Percentiles rank a stretch among this genome's conserved stretches.
These are phyloP conservation scores for Oreotrochilus melanogaster DNA, from an alignment of 2,113 vertebrate genomes.

Conservation along the genomic window DNA sequence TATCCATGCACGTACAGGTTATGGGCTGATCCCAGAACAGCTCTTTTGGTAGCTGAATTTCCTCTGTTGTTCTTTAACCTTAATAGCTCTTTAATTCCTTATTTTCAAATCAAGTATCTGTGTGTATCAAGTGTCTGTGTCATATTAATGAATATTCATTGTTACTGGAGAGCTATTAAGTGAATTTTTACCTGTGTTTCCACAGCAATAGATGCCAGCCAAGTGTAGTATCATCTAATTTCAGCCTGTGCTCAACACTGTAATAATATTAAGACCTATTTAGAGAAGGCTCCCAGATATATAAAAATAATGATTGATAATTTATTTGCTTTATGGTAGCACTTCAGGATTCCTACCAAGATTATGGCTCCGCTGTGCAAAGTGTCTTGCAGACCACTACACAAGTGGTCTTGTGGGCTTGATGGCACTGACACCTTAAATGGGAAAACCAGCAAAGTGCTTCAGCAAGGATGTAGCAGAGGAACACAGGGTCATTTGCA, in stretches of 20 bases:
- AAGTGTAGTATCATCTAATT: slow-evolving; percentile 34
- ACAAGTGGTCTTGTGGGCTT: not conserved
- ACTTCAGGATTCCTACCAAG: not conserved
- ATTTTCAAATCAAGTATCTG: slow-evolving; percentile 27
- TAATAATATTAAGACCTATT: slow-evolving; percentile 35
- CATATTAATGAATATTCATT: slow-evolving; percentile 43
- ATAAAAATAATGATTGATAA: not conserved
- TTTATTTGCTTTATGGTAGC: not conserved
- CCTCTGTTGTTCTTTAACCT: slow-evolving; percentile 45
- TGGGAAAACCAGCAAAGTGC: not conserved
- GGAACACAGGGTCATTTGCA: not conserved
- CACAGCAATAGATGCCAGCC: slow-evolving; percentile 31
- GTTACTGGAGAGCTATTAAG: slow-evolving; percentile 8
- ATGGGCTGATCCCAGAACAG: not conserved
- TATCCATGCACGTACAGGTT: not conserved
- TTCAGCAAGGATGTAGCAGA: not conserved
- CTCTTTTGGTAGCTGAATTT: not conserved
- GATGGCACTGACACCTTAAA: not conserved
- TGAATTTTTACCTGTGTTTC: slow-evolving; percentile 38
- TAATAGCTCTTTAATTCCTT: slow-evolving; percentile 56
- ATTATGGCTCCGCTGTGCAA: not conserved
- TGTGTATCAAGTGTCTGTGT: not conserved
- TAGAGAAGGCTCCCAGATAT: slow-evolving; percentile 1
- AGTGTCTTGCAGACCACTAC: not conserved
- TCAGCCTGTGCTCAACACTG: not conserved